Evolutionary conservation across 2,797 vertebrate genomes (phyloP).

Genomic region (Phalloptychus januarius): DNA sequence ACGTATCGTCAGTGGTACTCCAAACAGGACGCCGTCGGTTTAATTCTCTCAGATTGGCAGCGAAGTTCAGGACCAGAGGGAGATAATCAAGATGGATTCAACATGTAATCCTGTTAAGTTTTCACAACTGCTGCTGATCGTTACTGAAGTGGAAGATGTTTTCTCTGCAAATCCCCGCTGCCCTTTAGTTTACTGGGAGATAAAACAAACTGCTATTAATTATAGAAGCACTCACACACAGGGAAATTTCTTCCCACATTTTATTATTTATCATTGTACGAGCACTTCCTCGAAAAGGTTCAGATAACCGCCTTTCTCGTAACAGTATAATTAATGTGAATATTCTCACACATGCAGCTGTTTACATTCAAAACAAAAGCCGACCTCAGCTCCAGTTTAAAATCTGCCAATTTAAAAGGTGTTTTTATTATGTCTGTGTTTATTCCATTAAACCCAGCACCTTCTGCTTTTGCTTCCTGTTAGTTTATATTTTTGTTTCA

Average conservation of each 20-base stretch:
- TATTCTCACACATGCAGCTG: background rate
- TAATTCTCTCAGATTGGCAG: background rate
- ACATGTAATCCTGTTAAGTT: conserved; percentile 11
- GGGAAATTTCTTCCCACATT: background rate
- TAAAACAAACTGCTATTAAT: conserved; percentile 1
- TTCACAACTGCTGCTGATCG: conserved; percentile 21
- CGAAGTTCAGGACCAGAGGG: background rate
- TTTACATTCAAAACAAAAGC: conserved; percentile 6
- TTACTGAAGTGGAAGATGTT: conserved; percentile 17
- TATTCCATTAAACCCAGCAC: conserved; percentile 12
- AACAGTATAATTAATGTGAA: background rate
- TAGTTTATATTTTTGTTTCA: conserved; percentile 34
- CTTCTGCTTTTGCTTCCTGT: conserved; percentile 40
- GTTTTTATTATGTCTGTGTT: conserved; percentile 18
- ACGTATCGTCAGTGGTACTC: background rate
- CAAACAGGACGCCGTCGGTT: background rate
- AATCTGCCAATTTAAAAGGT: conserved; percentile 6
- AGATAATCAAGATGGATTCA: background rate
- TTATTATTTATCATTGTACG: background rate
- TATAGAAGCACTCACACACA: background rate
- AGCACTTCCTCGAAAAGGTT: background rate
- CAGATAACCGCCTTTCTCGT: background rate
- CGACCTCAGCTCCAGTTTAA: background rate
- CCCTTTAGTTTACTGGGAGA: background rate
- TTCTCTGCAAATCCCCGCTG: conserved; percentile 21